Base-by-base conservation (phyloP, 2,888 invertebrate species). In the Orchestes rusci region DNA sequence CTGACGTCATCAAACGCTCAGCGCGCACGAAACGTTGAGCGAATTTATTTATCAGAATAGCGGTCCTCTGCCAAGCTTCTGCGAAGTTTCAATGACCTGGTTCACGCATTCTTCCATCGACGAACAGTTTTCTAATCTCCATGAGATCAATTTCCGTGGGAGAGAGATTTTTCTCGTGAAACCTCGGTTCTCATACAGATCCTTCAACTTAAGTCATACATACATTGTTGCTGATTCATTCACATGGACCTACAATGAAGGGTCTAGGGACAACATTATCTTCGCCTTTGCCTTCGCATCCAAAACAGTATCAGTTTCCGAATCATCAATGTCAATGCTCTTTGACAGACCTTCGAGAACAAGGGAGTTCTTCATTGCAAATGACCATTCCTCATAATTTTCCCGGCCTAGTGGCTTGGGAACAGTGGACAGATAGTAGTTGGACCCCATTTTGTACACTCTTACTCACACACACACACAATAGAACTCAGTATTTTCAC, bases 161-260 rank as follows among this genome's bases (percentile, higher is more conserved):
- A 58, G 47, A 38, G 37, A 35, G 7, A 55, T 56, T 47, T 42
- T 53, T 39, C 55, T 45, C 10, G 53, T 39, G 42, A 54, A 58
- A 20, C 54, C 55, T 4, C 27, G 39, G 32, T 57, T 47, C 19
- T 55, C 56, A 33, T 51, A 60, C 37, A 58, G 20, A 10, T 39
- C 18, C 31, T 52, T 56, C 15, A 58, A 36, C 30, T 45, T 57
- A 1, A 36, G 34, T 55, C 56, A 59, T 7, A 59, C 43, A 19
- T 56, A 42, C 17, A 47, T 43, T 10, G 55, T 41, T 28, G 50
- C 15, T 34, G 34, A 17, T 16, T 34, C 30, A 30, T 30, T 3
- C 30, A 30, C 7, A 5, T 30, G 2, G 5, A 23, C 23, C 43
- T 48, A 59, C 7, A 52, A 32, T 43, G 48, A 50, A 35, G 50